Percentiles rank a stretch among this genome's conserved stretches.
These are phyloP conservation scores for Cryptocephalus primarius DNA, from an alignment of 2,888 invertebrate genomes.

Conservation along the genomic window DNA sequence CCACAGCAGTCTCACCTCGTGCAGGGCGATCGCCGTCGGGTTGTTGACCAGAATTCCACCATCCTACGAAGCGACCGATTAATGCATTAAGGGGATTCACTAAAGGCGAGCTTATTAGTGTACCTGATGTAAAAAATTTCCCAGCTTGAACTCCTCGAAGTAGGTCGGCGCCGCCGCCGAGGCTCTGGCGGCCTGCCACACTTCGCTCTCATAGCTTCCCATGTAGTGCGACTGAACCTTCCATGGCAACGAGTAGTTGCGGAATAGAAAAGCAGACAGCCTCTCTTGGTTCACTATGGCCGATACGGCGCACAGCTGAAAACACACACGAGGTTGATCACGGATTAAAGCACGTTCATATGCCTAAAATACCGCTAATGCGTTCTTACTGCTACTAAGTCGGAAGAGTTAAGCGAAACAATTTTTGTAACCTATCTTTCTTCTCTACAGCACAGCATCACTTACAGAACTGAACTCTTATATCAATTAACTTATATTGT, in stretches of 20 bases:
- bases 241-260: slow-evolving; percentile 69
- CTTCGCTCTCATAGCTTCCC: slow-evolving; percentile 54
- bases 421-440: not conserved
- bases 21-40: slow-evolving; percentile 75
- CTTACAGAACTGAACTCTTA: too few species aligned
- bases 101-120: too few species aligned
- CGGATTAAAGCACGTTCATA: not conserved
- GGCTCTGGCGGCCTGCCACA: slow-evolving; percentile 79
- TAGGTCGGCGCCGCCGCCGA: slow-evolving; percentile 87
- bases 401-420: not conserved
- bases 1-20: slow-evolving; percentile 75
- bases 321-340: not conserved
- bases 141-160: slow-evolving; percentile 68
- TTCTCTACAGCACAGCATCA: not conserved
- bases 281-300: slow-evolving; percentile 65
- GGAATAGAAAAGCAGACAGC: slow-evolving; percentile 68
- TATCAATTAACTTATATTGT: too few species aligned
- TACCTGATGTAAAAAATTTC: slow-evolving; percentile 57
- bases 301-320: slow-evolving; percentile 62
- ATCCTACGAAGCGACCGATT: slow-evolving; percentile 41
- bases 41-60: slow-evolving; percentile 79
- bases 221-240: slow-evolving; percentile 55
- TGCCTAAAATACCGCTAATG: not conserved
- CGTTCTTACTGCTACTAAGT: not conserved
- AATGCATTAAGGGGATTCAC: too few species aligned